Conservation (phyloP, 2,888 invertebrate genomes). For the Danaus chrysippus region DNA sequence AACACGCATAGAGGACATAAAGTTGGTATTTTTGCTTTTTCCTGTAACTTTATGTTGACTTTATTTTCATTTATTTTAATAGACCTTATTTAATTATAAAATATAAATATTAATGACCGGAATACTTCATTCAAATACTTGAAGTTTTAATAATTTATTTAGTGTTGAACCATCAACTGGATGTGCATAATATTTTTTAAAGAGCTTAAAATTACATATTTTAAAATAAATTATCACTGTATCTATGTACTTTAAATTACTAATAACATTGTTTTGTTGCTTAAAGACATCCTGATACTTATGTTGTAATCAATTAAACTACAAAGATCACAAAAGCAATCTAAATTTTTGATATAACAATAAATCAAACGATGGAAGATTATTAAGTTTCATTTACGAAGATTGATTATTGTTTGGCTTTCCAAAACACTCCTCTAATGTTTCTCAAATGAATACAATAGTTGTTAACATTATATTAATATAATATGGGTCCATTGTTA, state of each 20-base stretch:
- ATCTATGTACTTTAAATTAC: no score
- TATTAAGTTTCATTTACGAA: conserved; percentile 13
- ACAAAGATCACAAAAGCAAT: not conserved
- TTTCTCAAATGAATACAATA: conserved; percentile 19
- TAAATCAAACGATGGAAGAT: conserved; percentile 1
- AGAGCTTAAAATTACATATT: no score
- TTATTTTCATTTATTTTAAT: conserved; percentile 13
- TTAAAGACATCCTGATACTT: no score
- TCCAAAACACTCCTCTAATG: conserved; percentile 11
- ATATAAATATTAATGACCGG: not conserved
- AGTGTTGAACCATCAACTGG: no score
- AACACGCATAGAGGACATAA: conserved; percentile 47
- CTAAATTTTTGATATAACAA: not conserved
- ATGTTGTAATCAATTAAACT: no score
- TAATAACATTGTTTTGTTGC: no score
- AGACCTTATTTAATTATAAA: not conserved
- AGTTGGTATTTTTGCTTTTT: conserved; percentile 50
- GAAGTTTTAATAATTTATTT: no score
- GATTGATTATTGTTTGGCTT: conserved; percentile 18
- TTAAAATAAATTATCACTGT: no score
- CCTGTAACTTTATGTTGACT: conserved; percentile 38
- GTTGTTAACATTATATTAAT: conserved; percentile 21
- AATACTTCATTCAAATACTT: not conserved
- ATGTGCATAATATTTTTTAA: no score
- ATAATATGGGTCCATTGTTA: conserved; percentile 22